Evolutionary conservation across 2,113 vertebrate species (phyloP), one percentile per base, ranked within the genome.

Genomic region (Lophotis ruficrista): DNA sequence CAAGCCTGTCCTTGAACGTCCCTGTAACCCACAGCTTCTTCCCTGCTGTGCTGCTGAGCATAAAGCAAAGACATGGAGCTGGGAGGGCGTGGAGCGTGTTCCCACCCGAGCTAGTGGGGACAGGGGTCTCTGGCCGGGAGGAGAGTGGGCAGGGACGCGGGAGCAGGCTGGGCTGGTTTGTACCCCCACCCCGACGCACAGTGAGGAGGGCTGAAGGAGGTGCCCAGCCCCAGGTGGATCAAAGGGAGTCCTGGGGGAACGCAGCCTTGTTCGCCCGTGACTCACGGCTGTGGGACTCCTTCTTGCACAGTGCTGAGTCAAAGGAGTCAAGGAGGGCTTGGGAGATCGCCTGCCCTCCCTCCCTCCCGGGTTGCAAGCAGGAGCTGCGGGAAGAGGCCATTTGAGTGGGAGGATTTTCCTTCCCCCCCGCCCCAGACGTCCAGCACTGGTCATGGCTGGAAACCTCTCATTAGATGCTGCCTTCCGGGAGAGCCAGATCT

Each of bases 231-330:
- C 78, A 87, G 94, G 85, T 77, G 68, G 95, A 96, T 95, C 94
- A 95, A 97, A 95, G 94, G 54, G 50, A 94, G 56, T 92, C 93
- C 93, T 54, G 43, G 87, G 85, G 90, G 85, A 95, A 88, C 0
- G 11, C 25, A 48, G 89, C 60, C 72, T 77, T 7, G 1, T 57
- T 82, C 1, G 2, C 35, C 1, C 5, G 51, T 95, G 96, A 96
- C 79, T 94, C 96, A 95, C 0, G 12, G 75, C 94, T 93, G 54
- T 64, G 92, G 71, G 93, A 93, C 93, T 97, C 94, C 89, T 64
- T 33, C 8, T 76, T 88, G 71, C n/a, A 18, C 90, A 75, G 62
- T 19, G 37, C 86, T 96, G 95, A 95, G 94, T 97, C 94, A 96
- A 93, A 70, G 65, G 87, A 91, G 60, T 70, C 1, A 2, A 71